Conservation (phyloP, 1,140 invertebrate genomes). For the Cotesia typhae region DNA sequence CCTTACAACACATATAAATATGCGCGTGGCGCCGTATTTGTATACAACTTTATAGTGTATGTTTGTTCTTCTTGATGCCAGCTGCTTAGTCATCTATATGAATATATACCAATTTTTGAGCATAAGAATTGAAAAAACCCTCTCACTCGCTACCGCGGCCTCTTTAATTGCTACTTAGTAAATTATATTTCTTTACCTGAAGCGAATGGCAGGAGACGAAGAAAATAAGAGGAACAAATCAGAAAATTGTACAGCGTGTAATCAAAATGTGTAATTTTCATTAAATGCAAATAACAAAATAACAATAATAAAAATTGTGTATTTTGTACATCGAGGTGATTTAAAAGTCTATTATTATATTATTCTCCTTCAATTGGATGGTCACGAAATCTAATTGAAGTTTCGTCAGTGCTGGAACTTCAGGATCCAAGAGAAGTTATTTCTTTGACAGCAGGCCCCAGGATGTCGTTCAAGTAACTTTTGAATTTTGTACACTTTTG, state of each 20-base stretch:
- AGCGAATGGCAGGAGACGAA: too few species aligned
- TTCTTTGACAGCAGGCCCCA: slow-evolving; percentile 68
- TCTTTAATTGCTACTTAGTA: slow-evolving; percentile 29
- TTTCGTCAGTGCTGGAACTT: too few species aligned
- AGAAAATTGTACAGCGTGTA: not conserved
- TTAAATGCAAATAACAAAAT: not conserved
- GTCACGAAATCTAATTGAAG: too few species aligned
- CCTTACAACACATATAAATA: not conserved
- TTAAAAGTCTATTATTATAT: not conserved
- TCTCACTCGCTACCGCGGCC: not conserved
- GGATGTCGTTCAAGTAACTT: slow-evolving; percentile 68
- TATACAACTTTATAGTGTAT: slow-evolving; percentile 18
- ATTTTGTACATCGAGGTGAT: slow-evolving; percentile 11
- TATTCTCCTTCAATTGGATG: too few species aligned
- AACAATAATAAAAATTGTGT: not conserved
- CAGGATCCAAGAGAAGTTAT: not conserved
- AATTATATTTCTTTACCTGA: slow-evolving; percentile 13
- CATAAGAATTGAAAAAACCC: not conserved
- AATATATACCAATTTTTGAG: not conserved
- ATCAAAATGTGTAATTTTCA: slow-evolving; percentile 5
- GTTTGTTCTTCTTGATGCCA: not conserved
- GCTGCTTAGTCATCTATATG: slow-evolving; percentile 23
- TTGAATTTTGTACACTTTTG: slow-evolving; percentile 70
- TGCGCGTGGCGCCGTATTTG: slow-evolving; percentile 20
- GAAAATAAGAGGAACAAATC: not conserved